Evolutionary conservation across 2,888 invertebrate species (phyloP).

Genomic region (Diplolepis rosae): DNA sequence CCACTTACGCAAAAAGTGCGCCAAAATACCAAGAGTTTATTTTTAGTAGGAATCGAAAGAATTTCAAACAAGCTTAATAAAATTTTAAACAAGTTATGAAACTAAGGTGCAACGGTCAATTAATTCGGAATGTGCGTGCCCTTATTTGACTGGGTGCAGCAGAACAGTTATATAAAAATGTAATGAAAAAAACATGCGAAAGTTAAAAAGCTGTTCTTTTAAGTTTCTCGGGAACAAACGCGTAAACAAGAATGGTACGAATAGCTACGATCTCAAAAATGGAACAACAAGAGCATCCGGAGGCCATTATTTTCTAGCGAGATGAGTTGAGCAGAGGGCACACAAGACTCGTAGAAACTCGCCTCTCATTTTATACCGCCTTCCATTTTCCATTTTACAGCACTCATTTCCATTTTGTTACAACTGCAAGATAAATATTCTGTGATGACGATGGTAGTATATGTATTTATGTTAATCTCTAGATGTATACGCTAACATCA

Average conservation of each 20-base stretch:
- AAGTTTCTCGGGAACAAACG: background rate
- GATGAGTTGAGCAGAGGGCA: constrained; percentile 6
- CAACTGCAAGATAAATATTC: constrained; percentile 58
- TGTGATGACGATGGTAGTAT: constrained; percentile 46
- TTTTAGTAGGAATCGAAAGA: no score
- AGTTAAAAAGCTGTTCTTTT: no score
- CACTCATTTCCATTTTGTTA: constrained; percentile 64
- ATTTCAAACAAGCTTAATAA: no score
- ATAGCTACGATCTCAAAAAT: constrained; percentile 58
- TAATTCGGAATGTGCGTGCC: no score
- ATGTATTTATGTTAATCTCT: constrained; percentile 14
- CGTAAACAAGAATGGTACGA: constrained; percentile 36
- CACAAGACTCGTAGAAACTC: constrained; percentile 40
- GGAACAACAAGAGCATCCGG: constrained; percentile 63
- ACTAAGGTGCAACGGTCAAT: no score
- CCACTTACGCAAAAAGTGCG: no score
- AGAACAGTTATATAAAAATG: no score
- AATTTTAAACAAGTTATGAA: no score
- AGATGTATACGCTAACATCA: background rate
- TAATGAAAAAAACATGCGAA: no score
- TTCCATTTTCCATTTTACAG: constrained; percentile 64
- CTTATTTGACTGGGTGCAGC: no score
- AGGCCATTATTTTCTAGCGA: constrained; percentile 60
- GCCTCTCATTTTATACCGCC: constrained; percentile 57
- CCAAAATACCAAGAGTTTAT: no score